phyloP scores from a whole-genome alignment of 2,888 invertebrate genomes.

The Timandra comae region DNA sequence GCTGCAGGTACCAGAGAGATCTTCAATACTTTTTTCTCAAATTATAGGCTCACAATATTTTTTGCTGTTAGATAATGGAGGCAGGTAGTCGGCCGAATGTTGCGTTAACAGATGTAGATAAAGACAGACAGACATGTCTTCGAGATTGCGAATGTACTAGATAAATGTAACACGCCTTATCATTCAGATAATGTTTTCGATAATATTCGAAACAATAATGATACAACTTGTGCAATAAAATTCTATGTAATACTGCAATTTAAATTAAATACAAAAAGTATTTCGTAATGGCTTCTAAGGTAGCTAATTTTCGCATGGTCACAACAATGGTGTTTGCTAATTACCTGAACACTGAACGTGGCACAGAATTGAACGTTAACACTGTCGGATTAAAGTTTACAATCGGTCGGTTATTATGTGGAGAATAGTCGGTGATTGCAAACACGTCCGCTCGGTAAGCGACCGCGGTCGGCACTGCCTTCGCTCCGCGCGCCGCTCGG shows the following conservation, averaged over 20 bases:
- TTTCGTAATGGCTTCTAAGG: slow-evolving; percentile 16
- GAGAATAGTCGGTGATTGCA: slow-evolving; percentile 43
- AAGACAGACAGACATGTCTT: slow-evolving; percentile 12
- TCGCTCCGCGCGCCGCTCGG: slow-evolving; percentile 19
- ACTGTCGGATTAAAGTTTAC: slow-evolving; percentile 44
- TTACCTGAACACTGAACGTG: slow-evolving; percentile 23
- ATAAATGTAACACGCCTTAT: slow-evolving; percentile 15
- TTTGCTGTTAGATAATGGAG: no score
- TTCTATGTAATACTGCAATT: slow-evolving; percentile 16
- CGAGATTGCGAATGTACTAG: slow-evolving; percentile 16
- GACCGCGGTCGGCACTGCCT: slow-evolving; percentile 41
- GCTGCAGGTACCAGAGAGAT: no score
- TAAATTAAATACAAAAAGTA: slow-evolving; percentile 13
- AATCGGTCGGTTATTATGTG: slow-evolving; percentile 56
- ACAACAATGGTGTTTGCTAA: slow-evolving; percentile 20
- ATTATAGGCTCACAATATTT: no score
- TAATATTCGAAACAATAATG: slow-evolving; percentile 11
- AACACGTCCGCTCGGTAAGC: slow-evolving; percentile 38
- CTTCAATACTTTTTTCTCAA: no score
- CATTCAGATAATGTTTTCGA: slow-evolving; percentile 18
- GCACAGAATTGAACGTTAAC: slow-evolving; percentile 32
- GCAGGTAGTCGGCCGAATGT: slow-evolving; percentile 19
- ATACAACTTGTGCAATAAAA: slow-evolving; percentile 13
- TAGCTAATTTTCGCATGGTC: slow-evolving; percentile 22
- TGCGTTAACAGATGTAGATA: slow-evolving; percentile 16